A percentile compares a stretch with the other conserved stretches of the same genome.
Conservation (phyloP, 2,113 vertebrate species). For the Mirza zaza region DNA sequence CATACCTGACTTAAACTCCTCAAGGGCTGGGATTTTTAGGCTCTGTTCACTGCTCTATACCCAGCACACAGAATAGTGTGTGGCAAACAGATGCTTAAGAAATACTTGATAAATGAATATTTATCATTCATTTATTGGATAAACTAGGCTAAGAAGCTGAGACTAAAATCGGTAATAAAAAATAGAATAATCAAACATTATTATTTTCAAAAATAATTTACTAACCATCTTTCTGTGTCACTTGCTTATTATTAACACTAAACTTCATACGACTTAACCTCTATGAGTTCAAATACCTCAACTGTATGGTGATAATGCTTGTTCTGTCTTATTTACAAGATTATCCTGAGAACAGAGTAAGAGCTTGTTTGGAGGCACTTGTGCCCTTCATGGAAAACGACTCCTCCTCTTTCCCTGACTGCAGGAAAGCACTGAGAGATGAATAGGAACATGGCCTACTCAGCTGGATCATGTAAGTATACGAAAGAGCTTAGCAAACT, state of each 20-base stretch:
- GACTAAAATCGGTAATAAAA: background rate
- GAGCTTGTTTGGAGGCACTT: background rate
- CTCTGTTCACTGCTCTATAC: background rate
- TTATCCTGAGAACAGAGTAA: background rate
- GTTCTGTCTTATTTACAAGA: background rate
- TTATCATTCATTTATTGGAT: background rate
- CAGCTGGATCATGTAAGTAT: background rate
- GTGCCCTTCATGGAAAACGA: background rate
- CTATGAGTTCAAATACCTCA: background rate
- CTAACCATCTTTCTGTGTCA: background rate
- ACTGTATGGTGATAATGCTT: background rate
- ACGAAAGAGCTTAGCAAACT: background rate
- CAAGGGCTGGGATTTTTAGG: background rate
- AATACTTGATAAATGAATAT: background rate
- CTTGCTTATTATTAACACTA: background rate
- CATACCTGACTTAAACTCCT: background rate
- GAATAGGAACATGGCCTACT: background rate
- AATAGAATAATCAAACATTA: background rate
- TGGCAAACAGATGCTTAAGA: background rate
- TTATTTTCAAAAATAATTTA: conserved; percentile 35
- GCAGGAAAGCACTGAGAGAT: background rate
- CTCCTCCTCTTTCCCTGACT: background rate
- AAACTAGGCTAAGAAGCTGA: background rate
- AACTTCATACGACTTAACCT: background rate
- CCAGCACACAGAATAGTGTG: background rate